Evolutionary conservation across 2,888 invertebrate genomes (phyloP).

Genomic region (Sinodicranocentrus sp.): DNA sequence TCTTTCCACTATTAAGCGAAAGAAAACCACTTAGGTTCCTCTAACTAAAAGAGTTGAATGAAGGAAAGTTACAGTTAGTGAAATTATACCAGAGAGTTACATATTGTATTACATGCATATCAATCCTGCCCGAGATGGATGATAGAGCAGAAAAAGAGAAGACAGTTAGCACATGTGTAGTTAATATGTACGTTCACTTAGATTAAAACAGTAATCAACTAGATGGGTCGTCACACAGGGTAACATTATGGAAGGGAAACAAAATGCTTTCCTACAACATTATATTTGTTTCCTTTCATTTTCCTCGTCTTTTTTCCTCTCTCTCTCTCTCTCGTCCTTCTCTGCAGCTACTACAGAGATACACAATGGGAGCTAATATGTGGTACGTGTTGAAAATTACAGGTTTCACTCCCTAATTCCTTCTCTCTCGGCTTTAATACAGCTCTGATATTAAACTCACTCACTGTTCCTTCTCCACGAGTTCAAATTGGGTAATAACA

Average conservation of each 20-base stretch:
- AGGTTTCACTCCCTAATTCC: constrained; percentile 64
- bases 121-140: too few species aligned
- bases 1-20: constrained; percentile 57
- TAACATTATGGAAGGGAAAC: constrained; percentile 26
- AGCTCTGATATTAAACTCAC: constrained; percentile 30
- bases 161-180: too few species aligned
- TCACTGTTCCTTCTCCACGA: not conserved
- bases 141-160: not conserved
- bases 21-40: constrained; percentile 35
- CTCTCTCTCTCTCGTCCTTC: constrained; percentile 1
- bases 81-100: constrained; percentile 20
- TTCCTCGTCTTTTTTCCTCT: not conserved
- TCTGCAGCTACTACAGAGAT: not conserved
- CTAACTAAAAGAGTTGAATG: constrained; percentile 1
- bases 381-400: constrained; percentile 71
- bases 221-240: constrained; percentile 16
- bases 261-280: constrained; percentile 15
- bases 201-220: constrained; percentile 27
- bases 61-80: constrained; percentile 46
- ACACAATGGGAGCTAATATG: constrained; percentile 44
- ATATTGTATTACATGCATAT: not conserved
- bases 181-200: not conserved
- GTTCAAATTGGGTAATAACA: constrained; percentile 60
- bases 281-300: constrained; percentile 17
- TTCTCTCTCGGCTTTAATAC: constrained; percentile 25